Base-by-base conservation (phyloP, 2,888 invertebrate genomes). In the Tinea trinotella region DNA sequence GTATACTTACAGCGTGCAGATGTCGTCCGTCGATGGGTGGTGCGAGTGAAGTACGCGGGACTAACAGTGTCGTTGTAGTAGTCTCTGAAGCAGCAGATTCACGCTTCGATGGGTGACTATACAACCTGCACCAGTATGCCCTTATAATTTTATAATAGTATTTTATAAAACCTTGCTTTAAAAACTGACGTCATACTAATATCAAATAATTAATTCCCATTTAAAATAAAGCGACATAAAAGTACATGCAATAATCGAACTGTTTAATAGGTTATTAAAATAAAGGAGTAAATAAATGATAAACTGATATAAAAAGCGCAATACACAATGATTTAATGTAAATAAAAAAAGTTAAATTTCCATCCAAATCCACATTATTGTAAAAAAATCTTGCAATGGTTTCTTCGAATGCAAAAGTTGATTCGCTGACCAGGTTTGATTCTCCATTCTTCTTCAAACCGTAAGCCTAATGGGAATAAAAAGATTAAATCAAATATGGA, bases 11-110 rank as follows among this genome's bases (percentile, higher is more conserved):
- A 63, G 79, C 73, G 58, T 82, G 82, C 12, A 81, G 67, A 61
- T 84, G 82, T 58, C 75, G 68, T 50, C 71, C 71, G 57, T 83
- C 83, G 54, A 70, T 67, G 54, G 76, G 78, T 7, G 85, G 80
- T 3, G 78, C 80, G 10, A 85, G 74, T 3, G 85, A 85, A 34
- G 74, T 76, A 55, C 85, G 64, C 10, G 82, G 83, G 55, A 83
- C 81, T 60, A 93, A 88, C 60, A 92, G 84, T 3, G 93, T 93
- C 10, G 93, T 93, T 56, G 93, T 93, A 35, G 93, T 93, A 55
- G 91, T 89, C 75, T 94, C 93, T 55, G 93, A 93, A 12, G 92
- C 90, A 58, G 92, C 91, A 3, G 93, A 93, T 75, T 94, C 94
- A 57, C 93, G 87, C 76, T 93, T 93, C 62, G 91, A 90, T 54